Base-by-base conservation (phyloP, 2,113 vertebrate species). In the Lophochroa leadbeateri region DNA sequence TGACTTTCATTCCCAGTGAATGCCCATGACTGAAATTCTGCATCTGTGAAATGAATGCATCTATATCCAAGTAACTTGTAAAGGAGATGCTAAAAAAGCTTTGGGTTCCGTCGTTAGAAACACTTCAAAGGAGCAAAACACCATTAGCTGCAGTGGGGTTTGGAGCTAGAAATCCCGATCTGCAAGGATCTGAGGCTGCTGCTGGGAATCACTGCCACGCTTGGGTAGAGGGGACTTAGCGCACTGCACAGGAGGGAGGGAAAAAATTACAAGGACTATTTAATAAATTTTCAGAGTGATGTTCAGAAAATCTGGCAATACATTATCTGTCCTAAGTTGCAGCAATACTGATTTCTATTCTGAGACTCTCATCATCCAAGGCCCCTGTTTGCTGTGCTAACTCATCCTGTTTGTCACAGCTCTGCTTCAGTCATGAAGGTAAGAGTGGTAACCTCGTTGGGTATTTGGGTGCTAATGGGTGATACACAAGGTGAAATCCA, bases 361-460 rank as follows among this genome's bases (percentile, higher is more conserved):
- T 1, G 4, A 33, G 20, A 13, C 4, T 0, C 23, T 35, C 4
- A 1, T 17, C 10, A 7, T 19, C 53, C 84, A 44, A 57, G n/a
- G 24, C 1, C 11, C 15, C 13, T 1, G 0, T 64, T 58, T 37
- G 52, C 18, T 15, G 8, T 20, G 25, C 4, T 2, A 46, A 18
- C 17, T 80, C 41, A 1, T 13, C 18, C 28, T 0, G 1, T 24
- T 35, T 33, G 12, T 31, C 37, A 21, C 44, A 75, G 21, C 44
- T 53, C 12, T 33, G 17, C 23, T 57, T 55, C 23, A 1, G 29
- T 1, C 18, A 24, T 1, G 17, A 58, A 58, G 55, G 49, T n/a
- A 27, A 10, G n/a, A 52, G 18, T 1, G 0, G 20, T 13, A 17
- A 35, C 10, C 24, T 52, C 0, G 0, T 18, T 25, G 46, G 7